Evolutionary conservation across 2,888 invertebrate genomes (phyloP).

Genomic region (Sminthurides aquaticus): DNA sequence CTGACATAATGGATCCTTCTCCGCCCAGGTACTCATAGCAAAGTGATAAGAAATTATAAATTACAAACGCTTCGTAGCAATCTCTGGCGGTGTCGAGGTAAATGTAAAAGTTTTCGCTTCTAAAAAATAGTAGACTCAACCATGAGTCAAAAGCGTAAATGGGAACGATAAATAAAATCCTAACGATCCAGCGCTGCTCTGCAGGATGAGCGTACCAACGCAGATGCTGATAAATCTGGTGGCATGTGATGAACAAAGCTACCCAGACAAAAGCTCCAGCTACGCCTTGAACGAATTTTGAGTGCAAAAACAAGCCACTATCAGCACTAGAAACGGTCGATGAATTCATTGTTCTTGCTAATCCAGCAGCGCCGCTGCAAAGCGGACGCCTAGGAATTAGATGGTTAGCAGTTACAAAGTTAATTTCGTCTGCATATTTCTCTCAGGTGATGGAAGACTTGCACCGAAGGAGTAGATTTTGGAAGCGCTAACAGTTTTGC

Average conservation of each 20-base stretch:
- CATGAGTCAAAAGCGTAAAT: constrained; percentile 98
- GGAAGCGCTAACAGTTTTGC: too few species aligned
- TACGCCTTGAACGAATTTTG: constrained; percentile 85
- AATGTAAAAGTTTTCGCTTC: constrained; percentile 93
- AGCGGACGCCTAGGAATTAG: too few species aligned
- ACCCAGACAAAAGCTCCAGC: constrained; percentile 93
- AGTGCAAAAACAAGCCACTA: constrained; percentile 74
- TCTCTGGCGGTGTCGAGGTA: constrained; percentile 99
- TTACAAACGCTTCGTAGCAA: constrained; percentile 99
- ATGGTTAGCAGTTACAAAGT: too few species aligned
- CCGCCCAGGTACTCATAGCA: constrained; percentile 75
- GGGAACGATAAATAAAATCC: constrained; percentile 97
- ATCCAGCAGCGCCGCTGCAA: too few species aligned
- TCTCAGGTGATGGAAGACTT: too few species aligned
- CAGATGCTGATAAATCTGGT: constrained; percentile 97
- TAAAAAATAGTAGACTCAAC: constrained; percentile 96
- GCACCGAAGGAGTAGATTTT: too few species aligned
- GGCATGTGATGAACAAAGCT: constrained; percentile 90
- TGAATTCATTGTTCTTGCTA: too few species aligned
- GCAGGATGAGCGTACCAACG: constrained; percentile 98
- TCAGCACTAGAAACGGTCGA: too few species aligned
- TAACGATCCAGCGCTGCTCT: constrained; percentile 98
- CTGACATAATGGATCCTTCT: constrained; percentile 99
- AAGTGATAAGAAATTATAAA: constrained; percentile 97
- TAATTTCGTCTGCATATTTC: too few species aligned